Evolutionary conservation across 2,888 invertebrate genomes (phyloP).

Genomic region (Cloeon dipterum): DNA sequence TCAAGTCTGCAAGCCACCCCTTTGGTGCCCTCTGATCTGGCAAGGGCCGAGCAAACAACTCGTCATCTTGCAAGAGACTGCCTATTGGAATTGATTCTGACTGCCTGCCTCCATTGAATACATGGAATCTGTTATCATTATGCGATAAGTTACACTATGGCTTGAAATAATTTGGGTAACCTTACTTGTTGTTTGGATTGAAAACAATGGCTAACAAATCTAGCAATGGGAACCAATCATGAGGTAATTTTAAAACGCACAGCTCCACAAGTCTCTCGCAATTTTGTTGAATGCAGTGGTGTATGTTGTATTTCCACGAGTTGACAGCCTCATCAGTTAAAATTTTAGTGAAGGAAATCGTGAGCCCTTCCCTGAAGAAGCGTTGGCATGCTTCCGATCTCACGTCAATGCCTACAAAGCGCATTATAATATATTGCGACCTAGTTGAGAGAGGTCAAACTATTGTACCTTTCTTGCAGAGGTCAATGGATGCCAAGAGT

Average conservation of each 20-base stretch:
- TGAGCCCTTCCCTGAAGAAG: conserved; percentile 85
- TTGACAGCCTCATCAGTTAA: conserved; percentile 93
- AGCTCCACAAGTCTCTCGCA: conserved; percentile 80
- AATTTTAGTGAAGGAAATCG: conserved; percentile 87
- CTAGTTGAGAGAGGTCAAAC: too few relatives aligned
- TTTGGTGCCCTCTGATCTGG: conserved; percentile 64
- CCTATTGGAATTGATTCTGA: conserved; percentile 44
- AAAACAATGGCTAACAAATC: conserved; percentile 83
- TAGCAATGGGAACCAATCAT: conserved; percentile 79
- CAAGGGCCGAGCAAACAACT: conserved; percentile 46
- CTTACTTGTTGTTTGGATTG: conserved; percentile 86
- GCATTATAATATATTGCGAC: too few relatives aligned
- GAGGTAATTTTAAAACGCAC: conserved; percentile 70
- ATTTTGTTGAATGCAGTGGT: conserved; percentile 82
- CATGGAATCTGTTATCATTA: conserved; percentile 43
- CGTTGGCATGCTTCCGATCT: conserved; percentile 77
- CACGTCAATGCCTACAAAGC: conserved; percentile 52
- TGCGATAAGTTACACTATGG: not conserved
- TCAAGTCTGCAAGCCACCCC: conserved; percentile 90
- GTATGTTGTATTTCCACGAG: conserved; percentile 94
- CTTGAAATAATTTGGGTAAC: conserved; percentile 7
- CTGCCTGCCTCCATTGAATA: conserved; percentile 54
- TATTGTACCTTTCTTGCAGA: conserved; percentile 72
- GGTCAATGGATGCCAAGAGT: conserved; percentile 66
- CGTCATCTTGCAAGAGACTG: conserved; percentile 39